Evolutionary conservation across 2,797 vertebrate species (phyloP).

Genomic region (Aeoliscus strigatus): DNA sequence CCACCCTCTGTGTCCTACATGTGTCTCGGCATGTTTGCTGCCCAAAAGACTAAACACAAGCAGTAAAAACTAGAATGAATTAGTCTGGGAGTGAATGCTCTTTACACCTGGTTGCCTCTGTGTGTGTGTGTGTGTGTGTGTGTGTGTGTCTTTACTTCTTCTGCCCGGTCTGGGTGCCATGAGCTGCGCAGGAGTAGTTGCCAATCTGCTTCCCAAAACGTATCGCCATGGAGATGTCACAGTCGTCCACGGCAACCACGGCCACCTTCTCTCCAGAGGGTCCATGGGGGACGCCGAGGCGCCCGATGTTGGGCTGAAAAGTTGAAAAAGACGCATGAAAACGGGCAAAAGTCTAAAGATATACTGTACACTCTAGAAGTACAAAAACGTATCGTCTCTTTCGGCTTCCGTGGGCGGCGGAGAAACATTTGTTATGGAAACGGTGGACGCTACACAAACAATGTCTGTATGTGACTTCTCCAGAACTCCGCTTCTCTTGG

Average conservation of each 20-base stretch:
- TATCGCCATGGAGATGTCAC: conserved; percentile 92
- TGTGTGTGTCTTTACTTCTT: conserved; percentile 81
- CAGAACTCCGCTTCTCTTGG: conserved; percentile 15
- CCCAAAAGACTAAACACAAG: conserved; percentile 15
- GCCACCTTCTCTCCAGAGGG: conserved; percentile 96
- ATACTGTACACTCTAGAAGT: too few species aligned
- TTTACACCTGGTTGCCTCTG: conserved; percentile 13
- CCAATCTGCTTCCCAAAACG: conserved; percentile 86
- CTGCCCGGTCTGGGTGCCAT: conserved; percentile 92
- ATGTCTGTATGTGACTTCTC: conserved; percentile 34
- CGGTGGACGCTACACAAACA: conserved; percentile 40
- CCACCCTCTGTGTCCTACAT: conserved; percentile 42
- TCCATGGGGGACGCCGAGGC: conserved; percentile 89
- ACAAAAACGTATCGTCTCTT: too few species aligned
- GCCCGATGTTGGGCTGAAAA: conserved; percentile 88
- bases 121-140: conserved; percentile 12
- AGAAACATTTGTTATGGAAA: too few species aligned
- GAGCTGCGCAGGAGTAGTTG: conserved; percentile 96
- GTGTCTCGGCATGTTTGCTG: conserved; percentile 45
- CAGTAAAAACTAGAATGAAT: conserved; percentile 32
- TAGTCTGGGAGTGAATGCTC: conserved; percentile 16
- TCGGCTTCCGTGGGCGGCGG: too few species aligned
- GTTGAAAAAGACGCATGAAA: too few species aligned
- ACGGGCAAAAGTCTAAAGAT: too few species aligned
- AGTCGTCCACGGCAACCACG: conserved; percentile 91